A percentile compares a stretch with the other conserved stretches of the same genome.
These are phyloP conservation scores for Hypomecis atomaria DNA, from an alignment of 2,888 invertebrate species.

Conservation along the genomic window DNA sequence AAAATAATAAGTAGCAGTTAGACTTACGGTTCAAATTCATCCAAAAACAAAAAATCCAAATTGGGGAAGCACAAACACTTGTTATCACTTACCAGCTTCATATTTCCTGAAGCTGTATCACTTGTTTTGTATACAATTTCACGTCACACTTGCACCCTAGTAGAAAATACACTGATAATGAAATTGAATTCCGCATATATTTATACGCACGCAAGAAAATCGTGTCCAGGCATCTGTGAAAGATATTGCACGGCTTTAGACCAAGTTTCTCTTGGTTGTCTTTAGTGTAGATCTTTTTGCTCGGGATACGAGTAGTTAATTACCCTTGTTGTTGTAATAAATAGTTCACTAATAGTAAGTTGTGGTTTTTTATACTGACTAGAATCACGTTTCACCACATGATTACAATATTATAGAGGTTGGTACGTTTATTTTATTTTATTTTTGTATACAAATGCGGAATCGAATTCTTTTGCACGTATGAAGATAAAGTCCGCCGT, in stretches of 20 bases:
- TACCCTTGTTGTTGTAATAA: conserved; percentile 24
- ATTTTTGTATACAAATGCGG: too few relatives aligned
- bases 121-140: conserved; percentile 51
- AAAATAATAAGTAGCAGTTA: conserved; percentile 47
- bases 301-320: conserved; percentile 30
- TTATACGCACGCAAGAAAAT: conserved; percentile 78
- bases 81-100: conserved; percentile 81
- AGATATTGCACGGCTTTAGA: conserved; percentile 66
- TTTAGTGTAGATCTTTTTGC: conserved; percentile 39
- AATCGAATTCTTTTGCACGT: too few relatives aligned
- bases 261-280: conserved; percentile 69
- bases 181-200: conserved; percentile 84
- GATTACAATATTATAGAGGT: too few relatives aligned
- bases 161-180: conserved; percentile 80
- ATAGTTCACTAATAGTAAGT: conserved; percentile 27
- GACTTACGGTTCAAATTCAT: conserved; percentile 55
- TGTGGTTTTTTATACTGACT: conserved; percentile 3
- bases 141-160: conserved; percentile 75
- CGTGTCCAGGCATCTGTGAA: conserved; percentile 81
- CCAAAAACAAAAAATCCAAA: conserved; percentile 48
- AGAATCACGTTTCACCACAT: too few relatives aligned
- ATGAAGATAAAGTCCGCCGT: too few relatives aligned
- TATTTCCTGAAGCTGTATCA: conserved; percentile 69
- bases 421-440: too few relatives aligned
- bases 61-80: conserved; percentile 56